Base-by-base conservation (phyloP, 2,888 invertebrate genomes). In the Diadegma fenestrale region DNA sequence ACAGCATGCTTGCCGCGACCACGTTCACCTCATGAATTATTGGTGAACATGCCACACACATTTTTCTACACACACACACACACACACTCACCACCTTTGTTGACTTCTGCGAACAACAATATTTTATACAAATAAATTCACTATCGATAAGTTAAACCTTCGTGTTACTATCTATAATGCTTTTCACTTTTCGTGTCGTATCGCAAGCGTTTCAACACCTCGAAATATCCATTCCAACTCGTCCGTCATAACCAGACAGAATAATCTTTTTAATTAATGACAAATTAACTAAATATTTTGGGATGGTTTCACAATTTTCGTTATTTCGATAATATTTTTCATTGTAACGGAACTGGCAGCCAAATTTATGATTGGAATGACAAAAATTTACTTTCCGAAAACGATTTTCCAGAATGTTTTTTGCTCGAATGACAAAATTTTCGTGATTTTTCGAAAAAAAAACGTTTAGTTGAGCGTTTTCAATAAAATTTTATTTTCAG, bases 21-120 rank as follows among this genome's bases (percentile, higher is more conserved):
- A 84, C 81, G 85, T 76, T 87, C 85, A 63, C 75, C 63, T 66
- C 80, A 77, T 90, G 90, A 91, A 89, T 91, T 91, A 91, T 91
- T 90, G 88, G 87, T 87, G 79, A 85, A 84, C 86, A 82, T 48
- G 83, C 78, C 84, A 73, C 77, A 73, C 72, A 63, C 69, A 48
- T 69, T 78, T 48, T 54, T 41, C 41, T 64, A 54, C 48, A 51
- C 58, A 71, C 64, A 86, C 68, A 54, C 48, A 51, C 58, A 71
- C 64, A 86, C 68, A 73, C 63, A 22, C 33, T 17, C 43, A 26
- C 26, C 33, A 41, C 66, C n/a, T 75, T 54, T 72, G 54, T 66
- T 63, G 43, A 64, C 54, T 58, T 45, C 43, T 37, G n/a, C n/a
- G 19, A 43, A 51, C 69, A 51, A 71, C 43, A 17, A 43, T 66